These are phyloP conservation scores for Clarias platycephalus DNA, from an alignment of 2,797 vertebrate genomes.

Conservation along the genomic window DNA sequence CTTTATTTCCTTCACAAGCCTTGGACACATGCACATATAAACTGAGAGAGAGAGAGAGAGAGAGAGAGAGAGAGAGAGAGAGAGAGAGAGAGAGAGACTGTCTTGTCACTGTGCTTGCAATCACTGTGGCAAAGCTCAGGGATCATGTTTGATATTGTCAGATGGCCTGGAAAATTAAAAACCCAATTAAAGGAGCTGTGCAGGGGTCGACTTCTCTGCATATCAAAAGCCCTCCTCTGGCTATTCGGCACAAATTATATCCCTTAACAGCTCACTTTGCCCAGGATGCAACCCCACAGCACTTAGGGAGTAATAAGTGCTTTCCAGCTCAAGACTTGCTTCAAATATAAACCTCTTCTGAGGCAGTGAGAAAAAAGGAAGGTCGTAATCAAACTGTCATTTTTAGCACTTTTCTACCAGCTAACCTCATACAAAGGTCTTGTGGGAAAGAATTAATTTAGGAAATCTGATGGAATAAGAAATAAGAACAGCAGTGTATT, in stretches of 20 bases:
- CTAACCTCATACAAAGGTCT: slow-evolving; percentile 81
- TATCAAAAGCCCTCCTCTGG: slow-evolving; percentile 99
- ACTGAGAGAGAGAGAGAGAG: slow-evolving; percentile 6
- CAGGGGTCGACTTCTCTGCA: slow-evolving; percentile 99
- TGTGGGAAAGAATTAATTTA: slow-evolving; percentile 80
- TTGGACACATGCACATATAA: slow-evolving; percentile 62
- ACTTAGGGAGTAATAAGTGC: slow-evolving; percentile 97
- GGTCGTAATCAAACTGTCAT: slow-evolving; percentile 91
- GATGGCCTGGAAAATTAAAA: slow-evolving; percentile 99
- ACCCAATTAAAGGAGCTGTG: slow-evolving; percentile 99
- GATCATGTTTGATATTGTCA: slow-evolving; percentile 99
- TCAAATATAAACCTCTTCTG: slow-evolving; percentile 89
- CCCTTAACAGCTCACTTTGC: slow-evolving; percentile 99
- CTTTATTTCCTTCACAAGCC: slow-evolving; percentile 48
- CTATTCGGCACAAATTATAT: slow-evolving; percentile 98
- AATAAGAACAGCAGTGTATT: slow-evolving; percentile 75
- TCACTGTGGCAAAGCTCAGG: slow-evolving; percentile 91
- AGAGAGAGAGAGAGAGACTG: slow-evolving; percentile 52
- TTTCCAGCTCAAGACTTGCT: slow-evolving; percentile 75
- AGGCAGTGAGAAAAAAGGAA: slow-evolving; percentile 65
- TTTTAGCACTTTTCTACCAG: slow-evolving; percentile 75
- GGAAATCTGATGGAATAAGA: slow-evolving; percentile 65
- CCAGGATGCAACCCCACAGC: slow-evolving; percentile 91
- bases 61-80: slow-evolving; percentile 32
- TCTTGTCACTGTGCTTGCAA: slow-evolving; percentile 89